Percentiles rank a stretch among this genome's conserved stretches.
phyloP scores from a whole-genome alignment of 2,113 vertebrate species.

The Rhabdornis inornatus region DNA sequence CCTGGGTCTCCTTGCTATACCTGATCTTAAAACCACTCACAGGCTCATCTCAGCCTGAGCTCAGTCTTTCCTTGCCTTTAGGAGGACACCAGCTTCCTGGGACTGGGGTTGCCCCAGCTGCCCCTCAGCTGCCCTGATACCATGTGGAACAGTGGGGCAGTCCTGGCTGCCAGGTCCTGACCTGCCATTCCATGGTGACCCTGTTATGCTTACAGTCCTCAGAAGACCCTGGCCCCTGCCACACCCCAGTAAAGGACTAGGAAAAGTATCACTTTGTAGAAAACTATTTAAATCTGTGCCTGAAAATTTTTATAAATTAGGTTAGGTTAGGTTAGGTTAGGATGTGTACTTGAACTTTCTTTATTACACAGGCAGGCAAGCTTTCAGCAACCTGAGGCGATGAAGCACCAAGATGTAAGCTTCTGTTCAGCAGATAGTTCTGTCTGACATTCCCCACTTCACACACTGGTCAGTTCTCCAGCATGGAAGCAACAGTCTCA shows the following conservation, averaged over 20 bases:
- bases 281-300: background rate
- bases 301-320: background rate
- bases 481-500: background rate
- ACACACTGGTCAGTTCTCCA: background rate
- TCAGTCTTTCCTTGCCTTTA: background rate
- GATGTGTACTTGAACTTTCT: background rate
- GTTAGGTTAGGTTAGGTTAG: background rate
- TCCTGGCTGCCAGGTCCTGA: no score
- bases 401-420: background rate
- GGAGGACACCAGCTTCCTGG: accelerated
- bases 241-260: background rate
- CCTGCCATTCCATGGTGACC: background rate
- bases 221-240: background rate
- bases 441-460: background rate
- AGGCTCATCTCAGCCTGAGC: background rate
- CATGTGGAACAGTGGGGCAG: background rate
- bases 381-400: background rate
- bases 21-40: background rate
- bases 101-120: background rate
- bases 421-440: background rate
- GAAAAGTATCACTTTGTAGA: background rate
- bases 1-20: no score
- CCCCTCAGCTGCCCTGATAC: background rate
- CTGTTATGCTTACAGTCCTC: accelerated
- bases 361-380: background rate